These are phyloP conservation scores for Conops quadrifasciatus DNA, from an alignment of 2,888 invertebrate species.

Conservation along the genomic window DNA sequence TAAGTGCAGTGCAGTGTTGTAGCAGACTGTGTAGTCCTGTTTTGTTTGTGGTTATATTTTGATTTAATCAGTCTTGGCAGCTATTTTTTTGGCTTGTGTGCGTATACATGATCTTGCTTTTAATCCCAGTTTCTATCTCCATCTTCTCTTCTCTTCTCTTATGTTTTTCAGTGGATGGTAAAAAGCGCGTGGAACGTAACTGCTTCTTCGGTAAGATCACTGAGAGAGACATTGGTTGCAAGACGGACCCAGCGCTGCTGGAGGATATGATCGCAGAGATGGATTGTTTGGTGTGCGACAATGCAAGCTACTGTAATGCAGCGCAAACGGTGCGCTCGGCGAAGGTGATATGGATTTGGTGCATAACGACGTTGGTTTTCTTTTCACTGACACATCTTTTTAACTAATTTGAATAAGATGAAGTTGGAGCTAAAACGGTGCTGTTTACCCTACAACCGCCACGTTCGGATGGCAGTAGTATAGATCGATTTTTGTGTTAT, in stretches of 20 bases:
- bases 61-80: too few relatives aligned
- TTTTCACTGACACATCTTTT: too few relatives aligned
- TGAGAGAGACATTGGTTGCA: constrained; percentile 54
- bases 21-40: too few relatives aligned
- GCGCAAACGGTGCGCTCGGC: constrained; percentile 30
- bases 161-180: constrained; percentile 49
- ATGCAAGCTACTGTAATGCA: constrained; percentile 54
- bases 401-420: too few relatives aligned
- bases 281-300: constrained; percentile 54
- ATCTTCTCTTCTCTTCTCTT: constrained; percentile 2
- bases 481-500: too few relatives aligned
- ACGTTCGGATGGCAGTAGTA: too few relatives aligned
- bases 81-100: too few relatives aligned
- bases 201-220: constrained; percentile 58
- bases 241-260: constrained; percentile 52
- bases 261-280: constrained; percentile 46
- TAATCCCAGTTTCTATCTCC: background rate
- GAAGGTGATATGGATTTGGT: constrained; percentile 10
- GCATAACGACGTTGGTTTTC: constrained; percentile 39
- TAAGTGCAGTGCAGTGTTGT: too few relatives aligned
- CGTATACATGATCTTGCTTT: background rate
- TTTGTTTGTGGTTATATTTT: too few relatives aligned
- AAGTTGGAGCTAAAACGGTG: too few relatives aligned
- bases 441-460: too few relatives aligned
- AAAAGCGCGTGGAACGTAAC: constrained; percentile 52